A percentile compares a stretch with the other conserved stretches of the same genome.
phyloP scores from a whole-genome alignment of 2,888 invertebrate species.

The Cryptops parisi region DNA sequence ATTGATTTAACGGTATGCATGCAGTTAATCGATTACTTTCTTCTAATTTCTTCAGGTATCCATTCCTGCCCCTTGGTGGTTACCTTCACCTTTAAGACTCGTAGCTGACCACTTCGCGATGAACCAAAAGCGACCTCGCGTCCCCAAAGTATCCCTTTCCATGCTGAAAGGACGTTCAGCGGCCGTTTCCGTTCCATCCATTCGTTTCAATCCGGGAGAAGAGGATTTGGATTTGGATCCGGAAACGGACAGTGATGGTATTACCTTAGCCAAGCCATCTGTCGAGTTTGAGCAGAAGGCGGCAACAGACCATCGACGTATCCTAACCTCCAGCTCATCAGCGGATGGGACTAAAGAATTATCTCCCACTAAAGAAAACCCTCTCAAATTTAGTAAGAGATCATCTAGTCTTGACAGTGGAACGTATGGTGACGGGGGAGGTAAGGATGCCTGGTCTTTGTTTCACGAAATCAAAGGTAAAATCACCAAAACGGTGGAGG shows the following conservation, averaged over 20 bases:
- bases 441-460: constrained; percentile 50
- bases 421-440: background rate
- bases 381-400: constrained; percentile 39
- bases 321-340: background rate
- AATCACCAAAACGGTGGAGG: constrained; percentile 61
- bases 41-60: too few relatives aligned
- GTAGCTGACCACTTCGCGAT: too few relatives aligned
- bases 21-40: too few relatives aligned
- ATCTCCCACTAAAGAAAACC: constrained; percentile 25
- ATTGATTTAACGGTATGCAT: too few relatives aligned
- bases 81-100: too few relatives aligned
- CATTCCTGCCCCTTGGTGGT: too few relatives aligned
- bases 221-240: constrained; percentile 45
- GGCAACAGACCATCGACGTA: background rate
- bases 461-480: constrained; percentile 56
- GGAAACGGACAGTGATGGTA: background rate
- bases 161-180: constrained; percentile 14
- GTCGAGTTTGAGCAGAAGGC: background rate
- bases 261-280: background rate
- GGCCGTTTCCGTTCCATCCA: constrained; percentile 36
- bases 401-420: constrained; percentile 36
- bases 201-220: constrained; percentile 60
- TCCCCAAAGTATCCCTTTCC: constrained; percentile 10
- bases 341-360: constrained; percentile 21
- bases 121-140: background rate